phyloP scores from a whole-genome alignment of 2,888 invertebrate species.

The Leptinotarsa tumamoca region DNA sequence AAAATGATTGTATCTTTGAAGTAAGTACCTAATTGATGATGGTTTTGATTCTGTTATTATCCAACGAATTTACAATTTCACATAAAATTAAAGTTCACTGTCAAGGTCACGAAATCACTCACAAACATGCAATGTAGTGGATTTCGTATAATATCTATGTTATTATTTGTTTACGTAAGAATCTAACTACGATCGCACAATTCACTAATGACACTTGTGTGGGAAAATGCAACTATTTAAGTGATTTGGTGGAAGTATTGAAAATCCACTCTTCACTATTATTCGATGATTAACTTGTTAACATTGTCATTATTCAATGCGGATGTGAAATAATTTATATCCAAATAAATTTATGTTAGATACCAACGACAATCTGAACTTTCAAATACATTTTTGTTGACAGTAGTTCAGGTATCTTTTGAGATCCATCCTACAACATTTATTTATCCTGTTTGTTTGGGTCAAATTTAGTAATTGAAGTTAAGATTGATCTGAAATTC shows the following conservation, averaged over 20 bases:
- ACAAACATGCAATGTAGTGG: conserved; percentile 16
- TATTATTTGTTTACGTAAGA: conserved; percentile 11
- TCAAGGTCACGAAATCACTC: conserved; percentile 26
- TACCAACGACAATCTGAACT: no score
- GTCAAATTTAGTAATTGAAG: no score
- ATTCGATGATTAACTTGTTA: background rate
- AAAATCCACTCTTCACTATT: background rate
- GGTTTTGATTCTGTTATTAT: background rate
- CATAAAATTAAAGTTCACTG: conserved; percentile 31
- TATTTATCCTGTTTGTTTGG: no score
- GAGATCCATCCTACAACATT: no score
- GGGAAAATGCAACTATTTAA: background rate
- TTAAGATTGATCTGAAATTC: no score
- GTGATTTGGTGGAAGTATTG: background rate
- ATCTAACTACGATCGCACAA: background rate
- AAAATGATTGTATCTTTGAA: no score
- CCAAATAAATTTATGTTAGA: no score
- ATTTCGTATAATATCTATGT: conserved; percentile 19
- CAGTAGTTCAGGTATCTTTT: background rate
- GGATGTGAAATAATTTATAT: background rate
- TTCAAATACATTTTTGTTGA: background rate
- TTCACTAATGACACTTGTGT: conserved; percentile 4
- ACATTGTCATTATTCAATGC: background rate
- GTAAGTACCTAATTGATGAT: no score
- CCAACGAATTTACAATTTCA: background rate